phyloP scores from a whole-genome alignment of 2,888 invertebrate species.

The Dynastes grantii region DNA sequence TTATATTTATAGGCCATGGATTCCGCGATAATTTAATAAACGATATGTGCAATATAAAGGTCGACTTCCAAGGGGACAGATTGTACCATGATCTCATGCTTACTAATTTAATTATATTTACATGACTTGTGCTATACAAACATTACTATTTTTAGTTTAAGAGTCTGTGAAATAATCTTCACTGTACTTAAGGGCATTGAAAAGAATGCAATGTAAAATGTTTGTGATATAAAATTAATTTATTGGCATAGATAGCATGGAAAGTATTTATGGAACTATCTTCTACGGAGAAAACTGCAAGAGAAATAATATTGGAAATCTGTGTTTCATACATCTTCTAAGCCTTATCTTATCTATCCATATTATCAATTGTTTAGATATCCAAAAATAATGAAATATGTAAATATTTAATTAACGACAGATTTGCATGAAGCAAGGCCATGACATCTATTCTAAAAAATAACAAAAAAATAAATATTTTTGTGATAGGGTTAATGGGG shows the following conservation, averaged over 20 bases:
- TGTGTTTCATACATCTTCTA: not conserved
- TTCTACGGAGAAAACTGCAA: not conserved
- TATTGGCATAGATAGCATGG: not conserved
- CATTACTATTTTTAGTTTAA: not conserved
- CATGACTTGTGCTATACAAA: not conserved
- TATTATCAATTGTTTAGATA: conserved; percentile 18
- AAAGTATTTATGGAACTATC: not conserved
- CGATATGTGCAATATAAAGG: conserved; percentile 1
- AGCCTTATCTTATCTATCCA: conserved; percentile 14
- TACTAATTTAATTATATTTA: conserved; percentile 6
- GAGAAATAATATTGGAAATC: not conserved
- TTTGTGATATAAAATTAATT: not conserved
- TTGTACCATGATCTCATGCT: not conserved
- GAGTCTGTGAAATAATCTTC: no score
- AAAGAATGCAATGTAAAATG: no score
- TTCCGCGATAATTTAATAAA: conserved; percentile 19
- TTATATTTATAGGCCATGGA: not conserved
- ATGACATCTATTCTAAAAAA: no score
- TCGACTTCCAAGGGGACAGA: not conserved
- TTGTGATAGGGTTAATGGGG: no score
- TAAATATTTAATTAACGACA: not conserved
- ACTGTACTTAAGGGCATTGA: no score
- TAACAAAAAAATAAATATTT: no score
- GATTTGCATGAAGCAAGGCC: not conserved
- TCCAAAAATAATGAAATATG: conserved; percentile 15